phyloP scores from a whole-genome alignment of 37 sponge, comb jelly and placozoan genomes.

The Cladorhizidae sp. region DNA sequence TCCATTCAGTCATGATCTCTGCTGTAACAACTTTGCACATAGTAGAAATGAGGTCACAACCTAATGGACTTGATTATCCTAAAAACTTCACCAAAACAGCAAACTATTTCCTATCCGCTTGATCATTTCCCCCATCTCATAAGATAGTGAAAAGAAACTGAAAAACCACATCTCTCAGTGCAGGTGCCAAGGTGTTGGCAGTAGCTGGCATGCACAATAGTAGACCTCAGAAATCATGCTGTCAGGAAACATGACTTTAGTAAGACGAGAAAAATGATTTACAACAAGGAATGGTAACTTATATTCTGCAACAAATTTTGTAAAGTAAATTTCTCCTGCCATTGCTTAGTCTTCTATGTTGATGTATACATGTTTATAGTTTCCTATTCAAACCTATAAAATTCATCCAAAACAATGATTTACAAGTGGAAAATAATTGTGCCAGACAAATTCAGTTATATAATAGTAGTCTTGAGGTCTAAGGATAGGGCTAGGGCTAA shows the following conservation, averaged over 20 bases:
- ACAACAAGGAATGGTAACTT: neutral
- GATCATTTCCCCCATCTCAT: neutral
- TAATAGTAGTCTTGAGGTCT: too few relatives aligned
- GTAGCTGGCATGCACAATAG: neutral
- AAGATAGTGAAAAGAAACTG: neutral
- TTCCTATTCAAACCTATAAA: too few relatives aligned
- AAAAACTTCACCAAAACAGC: neutral
- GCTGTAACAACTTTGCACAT: too few relatives aligned
- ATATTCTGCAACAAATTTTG: neutral
- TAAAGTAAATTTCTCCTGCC: constrained; percentile 1
- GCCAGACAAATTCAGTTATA: too few relatives aligned
- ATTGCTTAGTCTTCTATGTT: neutral
- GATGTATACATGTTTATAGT: too few relatives aligned
- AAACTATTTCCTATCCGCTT: neutral
- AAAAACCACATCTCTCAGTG: neutral
- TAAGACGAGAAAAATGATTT: neutral
- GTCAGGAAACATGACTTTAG: neutral
- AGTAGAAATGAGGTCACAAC: neutral
- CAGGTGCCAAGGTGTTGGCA: neutral
- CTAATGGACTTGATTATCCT: neutral
- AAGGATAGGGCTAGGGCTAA: too few relatives aligned
- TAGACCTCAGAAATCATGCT: neutral
- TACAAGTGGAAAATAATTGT: too few relatives aligned
- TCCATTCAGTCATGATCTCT: neutral
- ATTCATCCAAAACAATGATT: too few relatives aligned